Base-by-base conservation (phyloP, 2,888 invertebrate genomes). In the Acronicta psi region DNA sequence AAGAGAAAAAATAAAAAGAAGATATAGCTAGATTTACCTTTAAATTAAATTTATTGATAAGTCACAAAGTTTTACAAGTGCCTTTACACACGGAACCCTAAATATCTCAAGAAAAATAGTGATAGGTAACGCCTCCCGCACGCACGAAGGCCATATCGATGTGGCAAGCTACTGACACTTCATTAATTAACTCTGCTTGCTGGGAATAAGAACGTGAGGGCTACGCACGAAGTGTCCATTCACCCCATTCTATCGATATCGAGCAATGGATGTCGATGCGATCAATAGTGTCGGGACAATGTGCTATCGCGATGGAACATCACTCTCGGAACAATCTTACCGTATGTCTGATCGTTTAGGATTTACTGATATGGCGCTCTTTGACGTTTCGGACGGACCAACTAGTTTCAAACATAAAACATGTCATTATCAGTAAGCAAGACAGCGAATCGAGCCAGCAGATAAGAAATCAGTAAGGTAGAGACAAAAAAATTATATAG, bases 121-220 rank as follows among this genome's bases (percentile, higher is more conserved):
- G 37, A 38, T 16, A 36, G 47, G 46, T 37, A 50, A 14, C 18
- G 14, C 14, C 37, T 29, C 16, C 14, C 10, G 5, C 31, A 60
- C 55, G 41, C 65, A 49, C 41, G 63, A 41, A 54, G 63, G 54
- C 38, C 40, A 55, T 42, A 45, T 65, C 63, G 69, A 62, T 49
- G 55, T 62, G 49, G 34, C 59, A 47, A 65, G 52, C 58, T 47
- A 60, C 66, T 69, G 72, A 66, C 78, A 69, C 68, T 69, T 69
- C 65, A 55, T 55, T 58, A 50, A 65, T 61, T 55, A 63, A 54
- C 52, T 52, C 38, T 42, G 40, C 41, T 46, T 44, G 52, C 47
- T 69, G n/a, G 20, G 11, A 45, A 38, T 25, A 54, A 34, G 49
- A 38, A 56, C 49, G 34, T 46, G 56, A 54, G 17, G 36, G 36